phyloP scores from a whole-genome alignment of 2,888 invertebrate species.

The Sesia bembeciformis region DNA sequence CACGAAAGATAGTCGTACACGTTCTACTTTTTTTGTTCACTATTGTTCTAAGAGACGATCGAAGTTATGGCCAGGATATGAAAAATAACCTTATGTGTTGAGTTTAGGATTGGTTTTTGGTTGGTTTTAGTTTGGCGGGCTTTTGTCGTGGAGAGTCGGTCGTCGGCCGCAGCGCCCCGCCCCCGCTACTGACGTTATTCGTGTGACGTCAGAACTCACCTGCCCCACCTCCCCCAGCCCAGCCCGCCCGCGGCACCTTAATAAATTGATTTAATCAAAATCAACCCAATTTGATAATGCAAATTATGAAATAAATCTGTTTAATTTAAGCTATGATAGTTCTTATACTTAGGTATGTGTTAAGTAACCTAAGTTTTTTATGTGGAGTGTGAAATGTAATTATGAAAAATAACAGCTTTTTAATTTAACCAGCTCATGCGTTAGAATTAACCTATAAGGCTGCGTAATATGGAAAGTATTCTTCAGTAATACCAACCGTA shows the following conservation, averaged over 20 bases:
- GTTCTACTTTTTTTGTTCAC: background rate
- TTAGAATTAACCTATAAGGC: too few relatives aligned
- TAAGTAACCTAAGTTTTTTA: too few relatives aligned
- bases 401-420: too few relatives aligned
- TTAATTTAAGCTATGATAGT: background rate
- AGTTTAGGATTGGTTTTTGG: constrained; percentile 1
- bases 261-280: constrained; percentile 30
- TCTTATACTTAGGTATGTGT: background rate
- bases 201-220: constrained; percentile 54
- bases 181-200: constrained; percentile 54
- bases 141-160: constrained; percentile 21
- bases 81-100: background rate
- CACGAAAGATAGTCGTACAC: background rate
- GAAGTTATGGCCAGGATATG: background rate
- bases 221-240: constrained; percentile 20
- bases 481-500: too few relatives aligned
- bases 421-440: too few relatives aligned
- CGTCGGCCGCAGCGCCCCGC: constrained; percentile 48
- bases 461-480: too few relatives aligned
- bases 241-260: constrained; percentile 24
- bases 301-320: constrained; percentile 12
- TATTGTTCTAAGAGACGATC: background rate
- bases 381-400: too few relatives aligned
- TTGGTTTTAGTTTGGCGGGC: constrained; percentile 6
- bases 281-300: constrained; percentile 21